Evolutionary conservation across 2,113 vertebrate species (phyloP).

Genomic region (Notechis scutatus): DNA sequence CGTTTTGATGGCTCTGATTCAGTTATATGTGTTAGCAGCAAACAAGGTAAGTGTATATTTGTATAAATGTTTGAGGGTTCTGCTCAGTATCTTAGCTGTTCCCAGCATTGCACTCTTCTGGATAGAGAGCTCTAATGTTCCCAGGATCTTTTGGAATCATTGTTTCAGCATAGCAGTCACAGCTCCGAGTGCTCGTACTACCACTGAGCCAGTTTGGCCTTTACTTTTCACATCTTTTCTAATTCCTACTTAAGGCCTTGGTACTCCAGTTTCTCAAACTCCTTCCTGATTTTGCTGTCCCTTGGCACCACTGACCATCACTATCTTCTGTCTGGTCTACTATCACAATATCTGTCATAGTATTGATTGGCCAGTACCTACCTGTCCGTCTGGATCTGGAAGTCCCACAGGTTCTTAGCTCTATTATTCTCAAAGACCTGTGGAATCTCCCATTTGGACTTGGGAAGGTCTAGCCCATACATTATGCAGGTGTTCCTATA

Average conservation of each 20-base stretch:
- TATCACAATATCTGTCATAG: background rate
- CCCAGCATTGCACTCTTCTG: background rate
- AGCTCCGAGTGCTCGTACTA: background rate
- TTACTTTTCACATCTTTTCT: background rate
- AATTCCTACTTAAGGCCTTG: background rate
- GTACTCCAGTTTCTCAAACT: background rate
- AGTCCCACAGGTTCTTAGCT: background rate
- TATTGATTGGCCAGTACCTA: background rate
- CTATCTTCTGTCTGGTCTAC: background rate
- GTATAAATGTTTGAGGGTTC: background rate
- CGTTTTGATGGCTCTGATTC: conserved; percentile 87
- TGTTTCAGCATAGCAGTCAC: background rate
- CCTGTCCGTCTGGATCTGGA: background rate
- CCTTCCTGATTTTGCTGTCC: background rate
- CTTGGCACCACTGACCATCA: background rate
- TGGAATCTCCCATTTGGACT: background rate
- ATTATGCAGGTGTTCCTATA: background rate
- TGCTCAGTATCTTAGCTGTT: background rate
- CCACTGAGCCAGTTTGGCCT: background rate
- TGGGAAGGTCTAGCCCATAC: background rate
- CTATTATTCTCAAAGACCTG: background rate
- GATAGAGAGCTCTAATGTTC: background rate
- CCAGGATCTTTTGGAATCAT: background rate
- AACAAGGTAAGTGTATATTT: conserved; percentile 77
- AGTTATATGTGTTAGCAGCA: conserved; percentile 81